These are phyloP conservation scores for Butastur rufipennis DNA, from an alignment of 2,113 vertebrate species.

Conservation along the genomic window DNA sequence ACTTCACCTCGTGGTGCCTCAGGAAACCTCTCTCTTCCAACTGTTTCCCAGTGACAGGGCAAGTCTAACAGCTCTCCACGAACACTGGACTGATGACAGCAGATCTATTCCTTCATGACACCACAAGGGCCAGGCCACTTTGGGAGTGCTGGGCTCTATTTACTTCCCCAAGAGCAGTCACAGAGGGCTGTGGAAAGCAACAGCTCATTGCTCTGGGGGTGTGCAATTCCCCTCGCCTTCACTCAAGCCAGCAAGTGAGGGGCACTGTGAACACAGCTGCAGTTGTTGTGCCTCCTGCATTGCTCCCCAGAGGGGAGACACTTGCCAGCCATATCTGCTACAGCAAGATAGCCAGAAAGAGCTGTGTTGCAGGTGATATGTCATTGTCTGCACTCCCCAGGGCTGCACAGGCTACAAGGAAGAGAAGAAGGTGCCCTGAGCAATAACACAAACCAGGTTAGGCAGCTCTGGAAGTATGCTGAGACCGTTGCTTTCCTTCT, in stretches of 20 bases:
- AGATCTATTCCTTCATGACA: background rate
- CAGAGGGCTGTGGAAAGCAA: background rate
- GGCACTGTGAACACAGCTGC: background rate
- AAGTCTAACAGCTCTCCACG: background rate
- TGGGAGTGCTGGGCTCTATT: background rate
- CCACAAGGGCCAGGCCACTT: fast-evolving
- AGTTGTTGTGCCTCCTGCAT: background rate
- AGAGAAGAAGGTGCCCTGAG: background rate
- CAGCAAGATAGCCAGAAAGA: background rate
- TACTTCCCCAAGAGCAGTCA: background rate
- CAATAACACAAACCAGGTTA: background rate
- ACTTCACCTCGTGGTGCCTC: background rate
- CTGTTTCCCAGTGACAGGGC: background rate
- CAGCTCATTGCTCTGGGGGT: background rate
- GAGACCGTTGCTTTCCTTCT: background rate
- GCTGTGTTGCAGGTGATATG: background rate
- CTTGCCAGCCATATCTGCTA: background rate
- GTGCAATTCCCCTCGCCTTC: background rate
- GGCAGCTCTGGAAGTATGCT: background rate
- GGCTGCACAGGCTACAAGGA: background rate
- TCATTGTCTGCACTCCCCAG: background rate
- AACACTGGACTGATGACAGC: background rate
- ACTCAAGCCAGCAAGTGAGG: background rate
- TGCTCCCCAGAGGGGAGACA: background rate
- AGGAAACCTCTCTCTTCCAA: background rate